Evolutionary conservation across 2,888 invertebrate species (phyloP).

Genomic region (Pediacus dermestoides): DNA sequence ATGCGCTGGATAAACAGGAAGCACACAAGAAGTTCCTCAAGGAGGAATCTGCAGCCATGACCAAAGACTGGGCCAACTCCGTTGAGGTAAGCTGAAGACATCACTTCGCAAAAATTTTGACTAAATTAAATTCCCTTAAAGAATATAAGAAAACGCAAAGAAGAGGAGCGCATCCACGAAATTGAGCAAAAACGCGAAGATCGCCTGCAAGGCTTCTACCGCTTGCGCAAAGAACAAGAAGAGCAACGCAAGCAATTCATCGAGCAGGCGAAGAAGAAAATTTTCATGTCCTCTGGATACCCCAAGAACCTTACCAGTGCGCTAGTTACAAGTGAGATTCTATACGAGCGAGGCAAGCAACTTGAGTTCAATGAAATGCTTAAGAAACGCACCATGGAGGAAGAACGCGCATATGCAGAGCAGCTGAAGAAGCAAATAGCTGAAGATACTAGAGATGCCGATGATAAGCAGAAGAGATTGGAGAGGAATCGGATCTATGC

Average conservation of each 20-base stretch:
- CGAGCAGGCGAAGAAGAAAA: conserved; percentile 34
- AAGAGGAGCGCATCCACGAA: conserved; percentile 26
- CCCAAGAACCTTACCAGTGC: conserved; percentile 39
- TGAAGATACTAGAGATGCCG: conserved; percentile 17
- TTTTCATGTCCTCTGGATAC: conserved; percentile 39
- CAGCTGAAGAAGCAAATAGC: conserved; percentile 31
- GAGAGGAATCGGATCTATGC: not conserved
- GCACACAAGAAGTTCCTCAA: conserved; percentile 45
- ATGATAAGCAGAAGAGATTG: not conserved
- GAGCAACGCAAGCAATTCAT: conserved; percentile 34
- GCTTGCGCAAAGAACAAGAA: conserved; percentile 32
- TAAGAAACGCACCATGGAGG: conserved; percentile 38
- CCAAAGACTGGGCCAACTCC: conserved; percentile 49
- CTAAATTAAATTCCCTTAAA: conserved; percentile 16
- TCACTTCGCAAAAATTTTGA: conserved; percentile 10
- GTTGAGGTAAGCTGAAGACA: conserved; percentile 40
- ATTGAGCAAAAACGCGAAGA: conserved; percentile 31
- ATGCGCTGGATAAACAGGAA: conserved; percentile 43
- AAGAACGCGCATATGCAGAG: conserved; percentile 32
- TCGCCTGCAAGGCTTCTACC: conserved; percentile 25
- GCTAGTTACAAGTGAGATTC: conserved; percentile 37
- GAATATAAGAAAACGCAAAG: conserved; percentile 33
- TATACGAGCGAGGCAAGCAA: conserved; percentile 42
- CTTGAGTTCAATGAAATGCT: conserved; percentile 38
- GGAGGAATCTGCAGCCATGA: conserved; percentile 48